These are phyloP conservation scores for Chironomus striatipennis DNA, from an alignment of 1,140 invertebrate species.

Conservation along the genomic window DNA sequence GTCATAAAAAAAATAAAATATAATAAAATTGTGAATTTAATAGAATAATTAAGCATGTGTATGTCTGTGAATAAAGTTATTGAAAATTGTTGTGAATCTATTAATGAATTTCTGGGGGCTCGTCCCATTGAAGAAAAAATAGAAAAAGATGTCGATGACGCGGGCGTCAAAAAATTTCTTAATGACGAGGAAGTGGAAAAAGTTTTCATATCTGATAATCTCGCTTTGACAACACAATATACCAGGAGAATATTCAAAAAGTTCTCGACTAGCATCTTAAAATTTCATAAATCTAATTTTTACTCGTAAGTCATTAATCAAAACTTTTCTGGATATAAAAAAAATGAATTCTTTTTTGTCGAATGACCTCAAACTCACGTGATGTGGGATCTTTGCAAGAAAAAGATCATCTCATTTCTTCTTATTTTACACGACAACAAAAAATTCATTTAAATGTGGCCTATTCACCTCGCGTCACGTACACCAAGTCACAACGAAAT, in stretches of 20 bases:
- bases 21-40: not conserved
- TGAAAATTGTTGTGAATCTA: not conserved
- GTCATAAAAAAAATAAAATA: not conserved
- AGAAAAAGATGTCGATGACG: not conserved
- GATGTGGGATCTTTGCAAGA: not conserved
- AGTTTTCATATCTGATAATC: not conserved
- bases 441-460: not conserved
- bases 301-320: slow-evolving; percentile 1
- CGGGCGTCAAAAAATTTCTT: not conserved
- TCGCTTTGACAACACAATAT: not conserved
- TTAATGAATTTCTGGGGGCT: not conserved
- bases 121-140: not conserved
- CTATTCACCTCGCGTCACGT: not conserved
- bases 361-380: not conserved
- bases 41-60: slow-evolving; percentile 4
- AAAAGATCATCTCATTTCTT: not conserved
- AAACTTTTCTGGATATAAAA: not conserved
- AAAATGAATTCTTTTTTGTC: not conserved
- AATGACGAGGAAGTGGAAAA: not conserved
- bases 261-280: not conserved
- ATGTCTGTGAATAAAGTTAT: not conserved
- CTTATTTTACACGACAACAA: not conserved
- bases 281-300: not conserved
- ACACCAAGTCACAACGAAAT: not conserved
- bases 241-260: not conserved